These are phyloP conservation scores for Cossypha heuglini DNA, from an alignment of 2,797 vertebrate genomes.

Conservation along the genomic window DNA sequence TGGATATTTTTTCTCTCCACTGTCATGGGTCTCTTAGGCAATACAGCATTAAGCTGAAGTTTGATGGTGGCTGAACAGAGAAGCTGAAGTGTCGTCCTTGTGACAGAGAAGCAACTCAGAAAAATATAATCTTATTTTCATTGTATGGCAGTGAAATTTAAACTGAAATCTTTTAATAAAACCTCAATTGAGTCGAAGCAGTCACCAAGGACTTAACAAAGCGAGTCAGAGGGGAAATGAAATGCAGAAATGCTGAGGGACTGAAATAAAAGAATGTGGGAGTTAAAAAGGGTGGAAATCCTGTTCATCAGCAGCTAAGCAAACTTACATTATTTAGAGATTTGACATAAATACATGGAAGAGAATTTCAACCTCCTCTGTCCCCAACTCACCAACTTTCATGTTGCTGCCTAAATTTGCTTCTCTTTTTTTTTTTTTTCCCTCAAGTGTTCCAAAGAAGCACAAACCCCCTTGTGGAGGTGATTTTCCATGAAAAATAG, in stretches of 20 bases:
- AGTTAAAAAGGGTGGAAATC: not conserved
- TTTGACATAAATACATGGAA: not conserved
- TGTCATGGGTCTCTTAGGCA: not conserved
- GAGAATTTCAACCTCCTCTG: not conserved
- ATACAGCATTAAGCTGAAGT: not conserved
- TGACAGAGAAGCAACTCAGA: not conserved
- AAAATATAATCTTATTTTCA: not conserved
- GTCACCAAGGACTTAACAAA: not conserved
- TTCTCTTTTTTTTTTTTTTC: not conserved
- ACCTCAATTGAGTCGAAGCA: not conserved
- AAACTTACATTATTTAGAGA: not conserved
- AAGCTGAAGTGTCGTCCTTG: not conserved
- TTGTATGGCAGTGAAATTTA: not conserved
- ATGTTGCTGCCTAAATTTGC: not conserved
- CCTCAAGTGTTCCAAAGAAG: not conserved
- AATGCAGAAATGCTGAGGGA: not conserved
- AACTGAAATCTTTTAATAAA: not conserved
- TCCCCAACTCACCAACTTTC: not conserved
- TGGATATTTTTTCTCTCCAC: not conserved
- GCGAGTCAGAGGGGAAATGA: not conserved
- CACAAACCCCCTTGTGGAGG: accelerated
- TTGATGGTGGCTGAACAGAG: not conserved
- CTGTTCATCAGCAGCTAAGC: not conserved
- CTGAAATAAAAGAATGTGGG: not conserved
- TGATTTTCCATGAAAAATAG: not conserved